Base-by-base conservation (phyloP, 2,113 vertebrate genomes). In the Oceanites oceanicus region DNA sequence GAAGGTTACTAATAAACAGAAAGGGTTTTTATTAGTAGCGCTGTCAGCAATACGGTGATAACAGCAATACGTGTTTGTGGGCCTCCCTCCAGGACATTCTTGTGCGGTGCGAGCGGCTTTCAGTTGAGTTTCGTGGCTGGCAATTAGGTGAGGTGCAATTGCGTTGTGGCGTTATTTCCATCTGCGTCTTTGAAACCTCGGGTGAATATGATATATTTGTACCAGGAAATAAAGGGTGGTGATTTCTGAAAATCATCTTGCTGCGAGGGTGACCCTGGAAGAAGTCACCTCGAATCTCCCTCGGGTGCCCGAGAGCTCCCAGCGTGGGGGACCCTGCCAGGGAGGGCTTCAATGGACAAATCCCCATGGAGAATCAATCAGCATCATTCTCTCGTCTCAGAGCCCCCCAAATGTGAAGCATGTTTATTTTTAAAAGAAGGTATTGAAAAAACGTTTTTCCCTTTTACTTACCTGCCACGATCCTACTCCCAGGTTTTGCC, bases 401-500 rank as follows among this genome's bases (percentile, higher is more conserved):
- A 67, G 4, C 0, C 6, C 15, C 13, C 9, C 11, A 27, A 0
- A 75, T 75, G 10, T 45, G 25, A 72, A 79, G 15, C 30, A 45
- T 8, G 9, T n/a, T 75, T 11, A 23, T 89, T 96, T 96, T 81
- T 75, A 73, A 92, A 97, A 68, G 9, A 61, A 72, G 10, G 20
- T 52, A 49, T 7, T 65, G 12, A 44, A 82, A 82, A 63, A 53
- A 21, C 0, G 0, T 56, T 92, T 96, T 96, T 71, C 17, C 7
- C 49, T 78, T 86, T 86, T 70, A 20, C 14, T 84, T 85, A 45
- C 29, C 21, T 62, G 19, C n/a, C 20, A 85, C 44, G 40, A 85
- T 78, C 18, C 18, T 44, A 13, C n/a, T 70, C 34, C 53, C 30
- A 70, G 45, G 50, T 65, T 91, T 94, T 94, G 14, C 19, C 10